Conservation (phyloP, 2,888 invertebrate genomes). For the Agriopis marginaria region DNA sequence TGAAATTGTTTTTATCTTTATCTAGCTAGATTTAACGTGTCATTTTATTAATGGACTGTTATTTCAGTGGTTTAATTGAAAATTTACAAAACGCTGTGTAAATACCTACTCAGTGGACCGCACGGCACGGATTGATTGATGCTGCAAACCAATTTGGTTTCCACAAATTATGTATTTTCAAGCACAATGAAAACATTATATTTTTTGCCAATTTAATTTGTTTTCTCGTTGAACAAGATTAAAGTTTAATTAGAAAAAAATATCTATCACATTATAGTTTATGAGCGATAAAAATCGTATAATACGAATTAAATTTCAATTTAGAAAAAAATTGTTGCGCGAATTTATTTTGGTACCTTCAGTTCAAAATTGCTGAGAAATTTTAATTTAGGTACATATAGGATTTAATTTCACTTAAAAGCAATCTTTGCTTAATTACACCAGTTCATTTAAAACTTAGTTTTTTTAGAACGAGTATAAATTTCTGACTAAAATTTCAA, state of each 20-base stretch:
- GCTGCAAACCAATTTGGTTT: slow-evolving; percentile 41
- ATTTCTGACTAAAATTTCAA: no score
- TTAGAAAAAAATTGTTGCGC: no score
- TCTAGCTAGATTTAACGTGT: slow-evolving; percentile 1
- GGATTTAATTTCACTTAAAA: slow-evolving; percentile 1
- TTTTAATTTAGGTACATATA: neutral
- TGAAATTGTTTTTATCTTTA: no score
- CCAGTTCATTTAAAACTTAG: neutral
- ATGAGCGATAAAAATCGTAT: no score
- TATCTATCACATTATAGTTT: no score
- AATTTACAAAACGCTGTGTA: slow-evolving; percentile 29
- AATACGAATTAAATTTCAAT: neutral
- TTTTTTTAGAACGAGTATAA: no score
- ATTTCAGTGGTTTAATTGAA: slow-evolving; percentile 33
- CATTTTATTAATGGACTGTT: slow-evolving; percentile 29
- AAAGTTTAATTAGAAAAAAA: neutral
- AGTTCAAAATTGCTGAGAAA: neutral
- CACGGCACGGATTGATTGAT: slow-evolving; percentile 38
- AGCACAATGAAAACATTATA: slow-evolving; percentile 3
- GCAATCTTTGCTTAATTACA: neutral
- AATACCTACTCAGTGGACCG: slow-evolving; percentile 31
- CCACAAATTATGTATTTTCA: slow-evolving; percentile 38
- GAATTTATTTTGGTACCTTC: neutral
- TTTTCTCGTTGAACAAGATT: neutral
- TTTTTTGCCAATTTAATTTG: neutral